Conservation (phyloP, 2,113 vertebrate genomes). For the Apeltes quadracus region DNA sequence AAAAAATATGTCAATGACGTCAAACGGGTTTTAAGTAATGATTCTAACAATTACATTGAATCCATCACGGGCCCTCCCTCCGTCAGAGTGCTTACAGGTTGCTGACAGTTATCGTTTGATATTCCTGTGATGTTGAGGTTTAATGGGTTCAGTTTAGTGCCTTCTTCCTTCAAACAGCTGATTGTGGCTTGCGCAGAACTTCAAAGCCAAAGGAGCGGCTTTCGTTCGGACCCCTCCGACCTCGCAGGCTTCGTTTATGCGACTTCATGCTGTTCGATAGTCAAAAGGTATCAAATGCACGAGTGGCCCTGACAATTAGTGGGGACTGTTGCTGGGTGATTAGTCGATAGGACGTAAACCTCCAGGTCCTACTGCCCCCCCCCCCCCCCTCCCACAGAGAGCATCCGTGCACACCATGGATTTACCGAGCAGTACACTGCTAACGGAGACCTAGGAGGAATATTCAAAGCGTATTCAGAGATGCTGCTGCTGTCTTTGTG, state of each 20-base stretch:
- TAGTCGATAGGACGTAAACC: conserved; percentile 64
- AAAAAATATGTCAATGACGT: background rate
- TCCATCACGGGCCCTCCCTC: background rate
- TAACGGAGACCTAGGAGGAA: conserved; percentile 1
- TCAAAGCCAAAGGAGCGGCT: conserved; percentile 49
- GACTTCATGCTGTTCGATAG: conserved; percentile 48
- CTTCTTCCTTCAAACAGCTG: background rate
- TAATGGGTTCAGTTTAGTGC: background rate
- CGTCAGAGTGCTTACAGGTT: background rate
- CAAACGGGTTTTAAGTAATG: background rate
- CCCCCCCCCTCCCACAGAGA: conserved; percentile 7
- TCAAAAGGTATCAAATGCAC: conserved; percentile 57
- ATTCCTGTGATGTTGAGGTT: background rate
- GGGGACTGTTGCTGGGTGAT: conserved; percentile 65
- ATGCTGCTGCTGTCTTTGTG: background rate
- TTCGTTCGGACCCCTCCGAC: conserved; percentile 30
- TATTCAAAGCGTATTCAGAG: background rate
- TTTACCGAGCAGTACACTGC: background rate
- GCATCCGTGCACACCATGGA: background rate
- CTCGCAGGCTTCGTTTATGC: conserved; percentile 5
- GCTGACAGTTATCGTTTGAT: background rate
- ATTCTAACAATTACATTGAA: background rate
- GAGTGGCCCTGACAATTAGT: conserved; percentile 56
- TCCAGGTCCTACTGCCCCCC: conserved; percentile 7
- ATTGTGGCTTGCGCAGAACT: conserved; percentile 18